Evolutionary conservation across 2,888 invertebrate genomes (phyloP).

Genomic region (Cryptus armator): DNA sequence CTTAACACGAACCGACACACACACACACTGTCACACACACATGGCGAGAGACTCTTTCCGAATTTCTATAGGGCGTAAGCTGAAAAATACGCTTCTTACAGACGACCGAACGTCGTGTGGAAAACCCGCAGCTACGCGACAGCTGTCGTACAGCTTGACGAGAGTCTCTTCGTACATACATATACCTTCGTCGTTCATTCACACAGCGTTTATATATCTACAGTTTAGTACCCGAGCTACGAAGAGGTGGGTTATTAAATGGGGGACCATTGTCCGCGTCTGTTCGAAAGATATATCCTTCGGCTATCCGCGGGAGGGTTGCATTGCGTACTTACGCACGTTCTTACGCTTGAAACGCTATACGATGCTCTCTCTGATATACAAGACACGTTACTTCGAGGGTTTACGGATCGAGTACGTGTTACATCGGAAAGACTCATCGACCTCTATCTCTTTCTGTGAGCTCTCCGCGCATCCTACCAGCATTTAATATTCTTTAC

Average conservation of each 20-base stretch:
- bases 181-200: background rate
- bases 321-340: slow-evolving; percentile 56
- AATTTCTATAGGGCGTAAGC: slow-evolving; percentile 21
- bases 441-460: background rate
- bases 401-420: slow-evolving; percentile 12
- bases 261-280: slow-evolving; percentile 65
- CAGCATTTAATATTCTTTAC: slow-evolving; percentile 44
- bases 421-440: slow-evolving; percentile 6
- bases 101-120: background rate
- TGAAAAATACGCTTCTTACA: background rate
- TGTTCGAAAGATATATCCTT: slow-evolving; percentile 14
- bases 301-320: background rate
- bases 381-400: slow-evolving; percentile 23
- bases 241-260: slow-evolving; percentile 61
- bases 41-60: background rate
- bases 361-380: slow-evolving; percentile 3
- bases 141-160: slow-evolving; percentile 36
- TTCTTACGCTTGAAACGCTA: slow-evolving; percentile 6
- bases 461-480: slow-evolving; percentile 9
- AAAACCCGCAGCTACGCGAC: slow-evolving; percentile 40
- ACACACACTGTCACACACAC: background rate
- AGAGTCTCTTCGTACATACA: slow-evolving; percentile 19
- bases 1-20: background rate
- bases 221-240: slow-evolving; percentile 32
- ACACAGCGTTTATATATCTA: slow-evolving; percentile 2